Percentiles rank a stretch among this genome's conserved stretches.
Conservation (phyloP, 2,888 invertebrate species). For the Limnephilus lunatus region DNA sequence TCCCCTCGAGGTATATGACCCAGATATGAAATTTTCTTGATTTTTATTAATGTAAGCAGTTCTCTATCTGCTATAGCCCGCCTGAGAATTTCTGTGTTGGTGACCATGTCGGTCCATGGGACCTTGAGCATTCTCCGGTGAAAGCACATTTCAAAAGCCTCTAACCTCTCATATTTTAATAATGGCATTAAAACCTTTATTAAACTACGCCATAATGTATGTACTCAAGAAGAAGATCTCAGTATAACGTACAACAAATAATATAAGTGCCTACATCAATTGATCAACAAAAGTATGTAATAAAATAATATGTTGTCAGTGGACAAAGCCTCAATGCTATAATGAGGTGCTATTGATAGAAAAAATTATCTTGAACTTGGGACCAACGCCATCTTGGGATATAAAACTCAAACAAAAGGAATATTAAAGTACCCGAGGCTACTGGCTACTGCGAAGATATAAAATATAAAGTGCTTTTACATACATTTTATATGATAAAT, state of each 20-base stretch:
- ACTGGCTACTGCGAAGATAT: background rate
- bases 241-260: background rate
- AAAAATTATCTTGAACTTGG: background rate
- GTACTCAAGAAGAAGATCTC: background rate
- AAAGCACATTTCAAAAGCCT: no score
- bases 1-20: no score
- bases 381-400: background rate
- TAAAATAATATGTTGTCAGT: background rate
- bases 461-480: background rate
- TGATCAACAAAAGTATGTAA: background rate
- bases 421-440: background rate
- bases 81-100: no score
- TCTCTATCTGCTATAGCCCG: no score
- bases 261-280: background rate
- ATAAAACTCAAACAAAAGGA: background rate
- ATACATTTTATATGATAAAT: no score
- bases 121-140: no score
- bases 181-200: background rate
- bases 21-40: no score
- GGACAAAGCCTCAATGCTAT: background rate
- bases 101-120: no score
- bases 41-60: no score
- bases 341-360: background rate
- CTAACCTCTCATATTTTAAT: no score
- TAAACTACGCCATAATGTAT: background rate